Evolutionary conservation across 2,888 invertebrate genomes (phyloP).

Genomic region (Ophraella communa): DNA sequence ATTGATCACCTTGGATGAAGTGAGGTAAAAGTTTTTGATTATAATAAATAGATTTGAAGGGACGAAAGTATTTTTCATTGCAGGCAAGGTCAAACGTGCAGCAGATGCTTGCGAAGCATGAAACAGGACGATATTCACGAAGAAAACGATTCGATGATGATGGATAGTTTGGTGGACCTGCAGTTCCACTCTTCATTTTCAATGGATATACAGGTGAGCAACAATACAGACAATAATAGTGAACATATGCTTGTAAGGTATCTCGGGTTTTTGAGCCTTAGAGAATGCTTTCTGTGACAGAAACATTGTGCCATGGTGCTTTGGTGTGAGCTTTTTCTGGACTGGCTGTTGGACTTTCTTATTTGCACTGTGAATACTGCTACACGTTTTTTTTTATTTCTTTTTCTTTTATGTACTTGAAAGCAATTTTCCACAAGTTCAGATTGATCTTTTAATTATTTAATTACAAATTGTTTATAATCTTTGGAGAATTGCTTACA

Average conservation of each 20-base stretch:
- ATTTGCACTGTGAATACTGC: conserved; percentile 8
- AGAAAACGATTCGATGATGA: conserved; percentile 73
- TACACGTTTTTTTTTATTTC: not conserved
- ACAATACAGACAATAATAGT: conserved; percentile 23
- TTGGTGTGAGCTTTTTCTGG: conserved; percentile 22
- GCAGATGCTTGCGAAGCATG: conserved; percentile 76
- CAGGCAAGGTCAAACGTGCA: conserved; percentile 84
- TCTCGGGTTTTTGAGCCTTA: conserved; percentile 52
- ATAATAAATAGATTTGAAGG: too few relatives aligned
- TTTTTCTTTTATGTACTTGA: not conserved
- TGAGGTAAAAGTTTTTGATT: conserved; percentile 66
- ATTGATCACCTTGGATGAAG: conserved; percentile 83
- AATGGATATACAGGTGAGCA: conserved; percentile 59
- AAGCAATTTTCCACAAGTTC: not conserved
- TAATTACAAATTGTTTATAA: not conserved
- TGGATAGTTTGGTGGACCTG: conserved; percentile 57
- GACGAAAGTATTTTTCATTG: conserved; percentile 43
- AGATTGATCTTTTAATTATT: not conserved
- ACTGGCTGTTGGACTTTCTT: not conserved
- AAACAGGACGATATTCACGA: conserved; percentile 68
- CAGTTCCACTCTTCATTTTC: conserved; percentile 53
- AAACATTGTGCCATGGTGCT: conserved; percentile 19
- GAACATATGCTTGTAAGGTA: conserved; percentile 46
- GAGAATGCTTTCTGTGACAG: conserved; percentile 49
- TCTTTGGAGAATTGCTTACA: not conserved